Conservation (phyloP, 1,140 invertebrate genomes). For the Aphaenogaster ashmeadi region DNA sequence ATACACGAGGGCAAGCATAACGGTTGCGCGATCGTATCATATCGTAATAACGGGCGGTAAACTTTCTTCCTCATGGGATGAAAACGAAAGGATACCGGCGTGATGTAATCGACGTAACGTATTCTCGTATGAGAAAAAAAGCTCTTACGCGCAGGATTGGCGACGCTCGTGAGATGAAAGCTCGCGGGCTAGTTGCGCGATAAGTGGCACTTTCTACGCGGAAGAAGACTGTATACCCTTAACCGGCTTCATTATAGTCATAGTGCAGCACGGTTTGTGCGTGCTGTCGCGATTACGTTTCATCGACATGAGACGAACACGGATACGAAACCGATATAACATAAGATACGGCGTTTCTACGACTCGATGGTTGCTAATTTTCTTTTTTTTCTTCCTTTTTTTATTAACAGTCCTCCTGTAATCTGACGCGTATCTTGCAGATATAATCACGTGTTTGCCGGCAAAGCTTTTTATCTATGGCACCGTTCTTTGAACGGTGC, state of each 20-base stretch:
- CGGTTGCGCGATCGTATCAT: slow-evolving; percentile 1
- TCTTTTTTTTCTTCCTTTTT: not conserved
- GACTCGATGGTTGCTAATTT: not conserved
- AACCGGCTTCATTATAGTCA: slow-evolving; percentile 33
- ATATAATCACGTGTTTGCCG: not conserved
- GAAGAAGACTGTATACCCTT: slow-evolving; percentile 70
- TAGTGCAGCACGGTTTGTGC: not conserved
- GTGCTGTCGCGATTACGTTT: slow-evolving; percentile 42
- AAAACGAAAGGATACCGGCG: slow-evolving; percentile 14
- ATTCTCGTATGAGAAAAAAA: slow-evolving; percentile 34
- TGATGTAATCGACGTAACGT: slow-evolving; percentile 35
- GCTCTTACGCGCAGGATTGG: slow-evolving; percentile 17
- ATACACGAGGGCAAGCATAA: slow-evolving; percentile 8
- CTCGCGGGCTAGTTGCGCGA: slow-evolving; percentile 39
- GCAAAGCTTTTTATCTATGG: not conserved
- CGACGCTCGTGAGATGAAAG: slow-evolving; percentile 44
- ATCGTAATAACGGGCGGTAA: not conserved
- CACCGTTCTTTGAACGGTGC: not conserved
- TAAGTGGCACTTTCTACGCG: slow-evolving; percentile 80
- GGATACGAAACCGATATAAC: not conserved
- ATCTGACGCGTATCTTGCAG: not conserved
- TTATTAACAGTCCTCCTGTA: not conserved
- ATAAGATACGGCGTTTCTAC: not conserved
- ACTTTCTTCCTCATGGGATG: not conserved
- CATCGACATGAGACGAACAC: not conserved